Evolutionary conservation across 2,113 vertebrate genomes (phyloP), one percentile per base, ranked within the genome.

Genomic region (Poeciliopsis turrubarensis): DNA sequence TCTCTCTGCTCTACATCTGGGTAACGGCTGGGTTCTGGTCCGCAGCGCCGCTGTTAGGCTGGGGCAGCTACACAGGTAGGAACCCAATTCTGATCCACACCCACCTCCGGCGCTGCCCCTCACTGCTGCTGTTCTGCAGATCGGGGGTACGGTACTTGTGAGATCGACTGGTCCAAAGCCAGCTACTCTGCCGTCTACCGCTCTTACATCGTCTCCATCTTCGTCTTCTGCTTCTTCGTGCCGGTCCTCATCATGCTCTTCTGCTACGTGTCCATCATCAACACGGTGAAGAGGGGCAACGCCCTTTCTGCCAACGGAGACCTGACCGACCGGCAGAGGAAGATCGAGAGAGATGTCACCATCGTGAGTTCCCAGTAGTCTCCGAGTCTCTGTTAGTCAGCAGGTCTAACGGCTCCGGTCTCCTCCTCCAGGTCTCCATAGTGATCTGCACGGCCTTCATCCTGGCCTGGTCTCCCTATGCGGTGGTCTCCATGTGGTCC

Each of bases 31-130:
- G 91, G 68, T 97, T 96, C 93, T 97, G 96, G 95, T 95, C 95
- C 0, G 93, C 83, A 74, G 95, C 94, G 0, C 96, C 96, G 4
- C 32, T 97, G 44, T 63, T 96, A 0, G 96, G 96, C 83, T 96
- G 95, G 96, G 95, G 95, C 9, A 95, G 96, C 83, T 97, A 96
- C 79, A 96, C 88, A 95, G 95, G 96, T 94, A 89, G 39, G 77
- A 67, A 29, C 17, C 47, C 10, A 3, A 6, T 57, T n/a, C 51
- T 10, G 25, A 57, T 57, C 8, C 51, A 57, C 11, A 25, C 8
- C 51, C 19, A 25, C 51, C 2, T 17, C 25, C 8, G 17, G 25
- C 8, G 9, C 51, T 57, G 22, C 25, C 17, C 22, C 51, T 51
- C 60, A 74, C 32, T 51, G 15, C 0, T 44, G 22, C 41, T 6